Base-by-base conservation (phyloP, 2,888 invertebrate species). In the Diarsia brunnea region DNA sequence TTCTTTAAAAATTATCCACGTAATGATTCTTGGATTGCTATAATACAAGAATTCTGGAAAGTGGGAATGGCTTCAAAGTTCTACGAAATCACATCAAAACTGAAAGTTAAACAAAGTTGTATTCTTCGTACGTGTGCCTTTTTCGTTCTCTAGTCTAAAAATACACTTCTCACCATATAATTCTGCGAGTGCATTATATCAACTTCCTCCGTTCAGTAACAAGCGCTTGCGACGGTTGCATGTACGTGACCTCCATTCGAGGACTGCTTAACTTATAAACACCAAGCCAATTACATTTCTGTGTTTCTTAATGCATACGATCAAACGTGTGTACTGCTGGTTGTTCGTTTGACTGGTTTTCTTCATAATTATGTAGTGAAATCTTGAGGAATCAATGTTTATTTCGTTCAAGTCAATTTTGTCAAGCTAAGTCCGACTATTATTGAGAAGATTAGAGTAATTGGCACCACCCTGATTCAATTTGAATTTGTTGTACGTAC, bases 201-300 rank as follows among this genome's bases (percentile, higher is more conserved):
- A 75, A 67, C 75, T 21, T 69, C 60, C 70, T 67, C 60, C 51
- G 58, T 66, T 77, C 14, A 43, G 61, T 86, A 81, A 86, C 84
- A 78, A 86, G 82, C 78, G 71, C 75, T 79, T 61, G 68, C 69
- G 67, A 72, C 69, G 77, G 74, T 79, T 85, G 80, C 71, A 79
- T 78, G 73, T 73, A 84, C 82, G 87, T 82, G 87, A 85, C 85
- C 87, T 87, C 82, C 75, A 79, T 85, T 75, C 70, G 68, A 74
- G 72, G 73, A 73, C 53, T 85, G 49, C 31, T 79, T 71, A 53
- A 69, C 77, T 65, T 76, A 81, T 73, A 72, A 84, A 81, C 69
- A 82, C 51, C 66, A 73, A 58, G 69, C 64, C 76, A 86, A 78
- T 86, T 76, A 81, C 81, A 70, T 76, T 73, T 73, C 19, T 75